These are phyloP conservation scores for Cherax destructor DNA, from an alignment of 1,140 invertebrate species.

Conservation along the genomic window DNA sequence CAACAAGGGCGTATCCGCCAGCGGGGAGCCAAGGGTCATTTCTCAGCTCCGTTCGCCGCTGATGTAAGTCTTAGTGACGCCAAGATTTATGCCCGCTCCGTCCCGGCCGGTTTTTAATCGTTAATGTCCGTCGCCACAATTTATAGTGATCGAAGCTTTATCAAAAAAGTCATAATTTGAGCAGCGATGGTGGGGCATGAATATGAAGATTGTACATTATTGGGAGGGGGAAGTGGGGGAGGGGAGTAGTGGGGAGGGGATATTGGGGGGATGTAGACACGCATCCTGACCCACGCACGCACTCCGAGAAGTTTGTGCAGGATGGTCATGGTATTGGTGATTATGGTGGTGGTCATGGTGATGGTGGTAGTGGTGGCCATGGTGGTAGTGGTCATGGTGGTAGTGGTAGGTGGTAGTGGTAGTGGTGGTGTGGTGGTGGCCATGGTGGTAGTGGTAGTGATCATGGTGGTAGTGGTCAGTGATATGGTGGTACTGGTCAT, in stretches of 20 bases:
- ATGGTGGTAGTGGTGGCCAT: neutral
- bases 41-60: conserved; percentile 1
- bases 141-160: conserved; percentile 67
- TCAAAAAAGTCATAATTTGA: conserved; percentile 64
- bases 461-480: neutral
- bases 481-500: no score
- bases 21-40: conserved; percentile 9
- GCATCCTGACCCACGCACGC: no score
- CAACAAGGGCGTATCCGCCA: conserved; percentile 55
- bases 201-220: conserved; percentile 69
- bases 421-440: no score
- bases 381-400: neutral
- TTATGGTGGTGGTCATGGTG: no score
- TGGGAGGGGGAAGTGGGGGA: neutral
- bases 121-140: conserved; percentile 65
- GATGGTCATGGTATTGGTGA: no score
- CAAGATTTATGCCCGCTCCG: neutral
- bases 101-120: conserved; percentile 50
- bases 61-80: neutral
- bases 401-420: neutral
- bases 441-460: no score
- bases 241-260: neutral
- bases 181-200: conserved; percentile 43
- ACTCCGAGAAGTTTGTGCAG: no score
- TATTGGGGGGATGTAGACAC: no score